A percentile compares a stretch with the other conserved stretches of the same genome.
Conservation (phyloP, 2,797 vertebrate genomes). For the Argya squamiceps region DNA sequence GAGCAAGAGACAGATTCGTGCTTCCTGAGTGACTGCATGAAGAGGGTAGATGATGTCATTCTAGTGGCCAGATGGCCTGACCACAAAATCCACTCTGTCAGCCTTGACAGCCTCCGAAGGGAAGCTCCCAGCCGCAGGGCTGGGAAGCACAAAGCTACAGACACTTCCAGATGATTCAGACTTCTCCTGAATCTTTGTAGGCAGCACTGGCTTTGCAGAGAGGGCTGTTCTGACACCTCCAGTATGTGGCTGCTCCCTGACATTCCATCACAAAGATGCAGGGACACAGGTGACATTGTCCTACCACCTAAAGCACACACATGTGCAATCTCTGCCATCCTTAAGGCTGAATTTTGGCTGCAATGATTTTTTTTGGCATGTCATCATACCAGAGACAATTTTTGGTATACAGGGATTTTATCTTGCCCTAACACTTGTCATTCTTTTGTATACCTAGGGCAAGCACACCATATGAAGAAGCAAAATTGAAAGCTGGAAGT, state of each 20-base stretch:
- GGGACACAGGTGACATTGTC: rapidly evolving
- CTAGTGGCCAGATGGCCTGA: neutral
- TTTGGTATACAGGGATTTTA: neutral
- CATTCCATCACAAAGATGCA: neutral
- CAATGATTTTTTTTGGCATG: neutral
- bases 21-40: neutral
- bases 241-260: neutral
- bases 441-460: neutral
- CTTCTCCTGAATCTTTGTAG: neutral
- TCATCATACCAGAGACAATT: rapidly evolving
- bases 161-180: neutral
- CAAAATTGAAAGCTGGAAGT: neutral
- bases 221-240: neutral
- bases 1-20: neutral
- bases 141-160: neutral
- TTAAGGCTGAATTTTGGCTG: neutral
- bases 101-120: neutral
- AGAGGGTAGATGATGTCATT: neutral
- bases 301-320: neutral
- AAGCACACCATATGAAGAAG: neutral
- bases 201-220: neutral
- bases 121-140: neutral
- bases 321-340: rapidly evolving
- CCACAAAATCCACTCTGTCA: neutral
- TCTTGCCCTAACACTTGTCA: neutral